Evolutionary conservation across 2,113 vertebrate species (phyloP), one percentile per base, ranked within the genome.

Genomic region (Empidonax alnorum): DNA sequence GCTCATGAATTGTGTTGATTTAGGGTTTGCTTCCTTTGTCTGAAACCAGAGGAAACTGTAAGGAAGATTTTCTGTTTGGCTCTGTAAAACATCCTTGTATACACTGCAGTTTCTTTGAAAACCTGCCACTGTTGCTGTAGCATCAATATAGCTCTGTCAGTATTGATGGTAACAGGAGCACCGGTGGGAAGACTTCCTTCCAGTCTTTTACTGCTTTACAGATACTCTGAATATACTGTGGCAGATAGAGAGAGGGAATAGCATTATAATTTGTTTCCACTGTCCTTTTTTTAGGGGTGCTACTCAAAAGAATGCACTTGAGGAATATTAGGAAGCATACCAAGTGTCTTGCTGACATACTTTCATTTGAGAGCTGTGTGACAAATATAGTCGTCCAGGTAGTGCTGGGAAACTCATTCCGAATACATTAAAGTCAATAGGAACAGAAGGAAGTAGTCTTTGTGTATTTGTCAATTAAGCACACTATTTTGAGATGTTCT

Each of bases 31-130:
- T 84, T 3, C 93, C 82, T 94, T 92, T 44, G 56, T 87, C 52
- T 79, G 84, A 81, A 96, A 87, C 89, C 77, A 46, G 93, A 82
- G 89, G 84, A 90, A 73, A 73, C 50, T 56, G 79, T 87, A 93
- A 91, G 84, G 74, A 91, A 72, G 89, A 46, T 94, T 96, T 93
- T 76, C 47, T 79, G 41, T 94, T 84, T 79, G 87, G 49, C 62
- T 79, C 58, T 85, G 58, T 91, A 73, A 95, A 93, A 71, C 81
- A 82, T 92, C 83, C 79, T 71, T 85, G 84, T 93, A 47, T 73
- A 58, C 5, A 14, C 93, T 91, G 58, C 77, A 41, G 53, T 37
- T 62, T 50, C 94, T 93, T 76, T 89, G 84, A 87, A 95, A 87
- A 89, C 23, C 71, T 95, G 71, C 46, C 78, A 25, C 74, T 95